Evolutionary conservation across 30 jellyfish, hydroid and myxozoan species (phyloP), one percentile per base, ranked within the genome.

Genomic region (Pelagia noctiluca): DNA sequence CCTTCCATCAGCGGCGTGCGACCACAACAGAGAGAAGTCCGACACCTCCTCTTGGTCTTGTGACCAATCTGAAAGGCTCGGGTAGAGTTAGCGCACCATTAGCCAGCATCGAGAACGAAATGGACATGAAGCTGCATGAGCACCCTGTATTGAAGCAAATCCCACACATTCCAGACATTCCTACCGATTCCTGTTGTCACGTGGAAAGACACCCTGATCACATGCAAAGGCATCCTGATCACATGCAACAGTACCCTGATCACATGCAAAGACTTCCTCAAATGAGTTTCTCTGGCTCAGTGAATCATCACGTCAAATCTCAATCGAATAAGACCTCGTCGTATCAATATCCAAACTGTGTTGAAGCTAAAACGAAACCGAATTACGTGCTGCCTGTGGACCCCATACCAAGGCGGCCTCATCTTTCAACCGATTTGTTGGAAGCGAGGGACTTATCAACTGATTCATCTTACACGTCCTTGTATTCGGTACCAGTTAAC

Each of bases 1-100:
- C 92, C 1, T 82, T 82, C 50, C 92, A 82, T 53, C 92, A 82
- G 29, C 54, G 92, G 1, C 75, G 82, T 35, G 34, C 92, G 12
- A 48, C 75, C 0, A 82, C 73, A 74, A 82, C 92, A 1, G 92
- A 82, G 70, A 53, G 92, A 34, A 82, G 92, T 18, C 92, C 92
- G 1, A 82, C 92, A 0, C 92, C 92, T 3, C 92, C 92, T 2
- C 68, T 82, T 24, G 60, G 85, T 0, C 46, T 82, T n/a, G 28
- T 85, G 3, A 33, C 85, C 21, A 69, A 67, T 35, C 57, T 82
- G 0, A 82, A 82, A 31, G 26, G 85, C 13, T 49, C 48, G 16
- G 67, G 31, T 24, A 48, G 61, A 26, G 79, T 70, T 31, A 4
- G 42, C 34, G 42, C 35, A 26, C 77, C 66, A 34, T 18, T 66